A percentile compares a stretch with the other conserved stretches of the same genome.
Conservation (phyloP, 2,113 vertebrate species). For the Asarcornis scutulata region DNA sequence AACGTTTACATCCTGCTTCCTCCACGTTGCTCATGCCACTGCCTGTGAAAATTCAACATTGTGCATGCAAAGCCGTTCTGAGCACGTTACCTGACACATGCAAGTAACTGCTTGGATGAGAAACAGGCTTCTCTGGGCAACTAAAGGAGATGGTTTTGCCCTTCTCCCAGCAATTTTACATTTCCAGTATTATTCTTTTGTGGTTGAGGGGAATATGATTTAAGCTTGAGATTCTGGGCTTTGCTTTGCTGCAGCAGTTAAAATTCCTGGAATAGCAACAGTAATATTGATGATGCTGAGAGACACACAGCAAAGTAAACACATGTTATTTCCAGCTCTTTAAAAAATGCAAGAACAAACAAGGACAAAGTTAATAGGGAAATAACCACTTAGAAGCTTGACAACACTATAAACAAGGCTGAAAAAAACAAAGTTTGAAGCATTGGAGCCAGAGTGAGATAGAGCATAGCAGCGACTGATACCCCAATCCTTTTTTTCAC, state of each 20-base stretch:
- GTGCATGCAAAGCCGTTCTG: not conserved
- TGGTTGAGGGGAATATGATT: not conserved
- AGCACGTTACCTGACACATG: conserved; percentile 9
- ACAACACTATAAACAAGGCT: conserved; percentile 55
- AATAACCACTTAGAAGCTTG: conserved; percentile 65
- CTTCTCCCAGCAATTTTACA: not conserved
- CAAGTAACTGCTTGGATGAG: not conserved
- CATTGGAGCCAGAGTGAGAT: not conserved
- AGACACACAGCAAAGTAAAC: conserved; percentile 59
- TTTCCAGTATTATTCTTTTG: not conserved
- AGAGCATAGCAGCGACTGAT: not conserved
- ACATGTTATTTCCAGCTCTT: conserved; percentile 68
- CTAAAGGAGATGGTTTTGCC: not conserved
- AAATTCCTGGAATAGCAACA: conserved; percentile 68
- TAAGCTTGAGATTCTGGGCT: conserved; percentile 2
- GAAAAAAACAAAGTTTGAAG: conserved; percentile 43
- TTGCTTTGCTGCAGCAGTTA: conserved; percentile 44
- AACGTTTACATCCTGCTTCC: not conserved
- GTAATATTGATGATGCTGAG: conserved; percentile 59
- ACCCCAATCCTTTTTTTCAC: not conserved
- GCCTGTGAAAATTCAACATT: not conserved
- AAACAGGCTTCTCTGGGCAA: not conserved
- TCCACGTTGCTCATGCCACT: not conserved
- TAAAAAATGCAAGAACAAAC: conserved; percentile 70
- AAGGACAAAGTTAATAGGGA: conserved; percentile 71